A percentile compares a stretch with the other conserved stretches of the same genome.
phyloP scores from a whole-genome alignment of 1,140 invertebrate species.

The Zaprionus africanus region DNA sequence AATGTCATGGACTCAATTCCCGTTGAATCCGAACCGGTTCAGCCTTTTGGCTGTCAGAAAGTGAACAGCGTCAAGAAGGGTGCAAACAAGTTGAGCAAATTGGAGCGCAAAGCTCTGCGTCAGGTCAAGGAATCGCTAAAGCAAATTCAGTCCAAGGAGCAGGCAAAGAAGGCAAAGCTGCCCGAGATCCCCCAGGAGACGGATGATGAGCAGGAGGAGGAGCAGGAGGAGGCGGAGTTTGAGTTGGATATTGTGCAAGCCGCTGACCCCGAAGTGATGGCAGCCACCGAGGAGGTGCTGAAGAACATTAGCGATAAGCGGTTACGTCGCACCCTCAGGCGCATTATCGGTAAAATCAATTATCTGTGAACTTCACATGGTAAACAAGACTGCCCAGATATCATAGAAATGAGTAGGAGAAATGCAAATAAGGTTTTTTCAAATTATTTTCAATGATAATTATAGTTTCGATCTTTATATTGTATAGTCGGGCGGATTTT shows the following conservation, averaged over 20 bases:
- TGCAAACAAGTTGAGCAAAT: conserved; percentile 11
- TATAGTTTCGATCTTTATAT: no score
- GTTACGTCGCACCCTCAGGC: neutral
- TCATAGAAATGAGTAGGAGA: no score
- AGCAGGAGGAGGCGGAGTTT: neutral
- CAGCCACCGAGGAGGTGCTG: neutral
- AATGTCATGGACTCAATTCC: neutral
- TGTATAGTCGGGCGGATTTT: neutral
- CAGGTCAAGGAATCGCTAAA: neutral
- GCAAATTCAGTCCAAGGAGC: neutral
- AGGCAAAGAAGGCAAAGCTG: neutral
- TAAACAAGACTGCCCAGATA: no score
- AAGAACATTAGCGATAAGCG: neutral
- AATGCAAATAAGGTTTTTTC: no score
- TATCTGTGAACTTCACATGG: neutral
- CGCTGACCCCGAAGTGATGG: neutral
- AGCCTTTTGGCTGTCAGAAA: neutral
- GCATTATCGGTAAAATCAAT: conserved; percentile 15
- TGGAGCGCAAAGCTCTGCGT: conserved; percentile 26
- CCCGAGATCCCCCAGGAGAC: neutral
- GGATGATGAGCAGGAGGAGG: neutral
- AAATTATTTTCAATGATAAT: no score
- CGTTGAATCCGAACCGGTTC: neutral
- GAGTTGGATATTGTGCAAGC: neutral
- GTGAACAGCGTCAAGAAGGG: neutral